These are phyloP conservation scores for Callosobruchus maculatus DNA, from an alignment of 2,888 invertebrate species.

Conservation along the genomic window DNA sequence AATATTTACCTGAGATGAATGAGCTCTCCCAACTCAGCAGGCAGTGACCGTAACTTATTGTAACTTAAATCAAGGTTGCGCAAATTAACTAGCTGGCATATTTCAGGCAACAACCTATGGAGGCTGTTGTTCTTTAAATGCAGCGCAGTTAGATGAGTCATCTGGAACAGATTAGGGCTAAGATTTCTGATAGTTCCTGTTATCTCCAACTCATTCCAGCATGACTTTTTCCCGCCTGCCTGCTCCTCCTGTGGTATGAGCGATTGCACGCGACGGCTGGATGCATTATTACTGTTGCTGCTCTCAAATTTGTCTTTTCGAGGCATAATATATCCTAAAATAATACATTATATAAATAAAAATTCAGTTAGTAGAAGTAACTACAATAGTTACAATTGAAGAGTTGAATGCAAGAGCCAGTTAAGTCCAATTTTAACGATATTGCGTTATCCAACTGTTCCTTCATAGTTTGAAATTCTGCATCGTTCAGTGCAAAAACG, in stretches of 20 bases:
- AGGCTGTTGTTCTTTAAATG: constrained; percentile 96
- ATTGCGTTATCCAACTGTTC: too few relatives aligned
- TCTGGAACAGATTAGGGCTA: constrained; percentile 87
- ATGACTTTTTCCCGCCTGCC: constrained; percentile 87
- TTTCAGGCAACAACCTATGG: constrained; percentile 86
- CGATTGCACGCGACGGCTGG: constrained; percentile 74
- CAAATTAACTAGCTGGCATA: constrained; percentile 78
- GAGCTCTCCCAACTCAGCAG: constrained; percentile 95
- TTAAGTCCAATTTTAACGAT: too few relatives aligned
- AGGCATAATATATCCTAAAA: constrained; percentile 49
- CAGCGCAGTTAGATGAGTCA: constrained; percentile 88
- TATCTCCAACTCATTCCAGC: constrained; percentile 75
- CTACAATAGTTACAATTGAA: too few relatives aligned
- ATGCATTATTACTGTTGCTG: constrained; percentile 52
- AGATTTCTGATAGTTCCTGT: constrained; percentile 93
- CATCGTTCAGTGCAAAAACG: too few relatives aligned
- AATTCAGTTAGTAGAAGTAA: too few relatives aligned
- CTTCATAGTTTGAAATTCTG: too few relatives aligned
- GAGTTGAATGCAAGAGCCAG: too few relatives aligned
- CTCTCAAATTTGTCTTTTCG: constrained; percentile 84
- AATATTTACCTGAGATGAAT: constrained; percentile 77
- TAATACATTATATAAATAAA: neutral
- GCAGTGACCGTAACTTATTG: constrained; percentile 91
- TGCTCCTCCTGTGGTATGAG: constrained; percentile 92
- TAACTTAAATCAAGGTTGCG: constrained; percentile 88